Evolutionary conservation across 2,113 vertebrate species (phyloP).

Genomic region (Indicator maculatus): DNA sequence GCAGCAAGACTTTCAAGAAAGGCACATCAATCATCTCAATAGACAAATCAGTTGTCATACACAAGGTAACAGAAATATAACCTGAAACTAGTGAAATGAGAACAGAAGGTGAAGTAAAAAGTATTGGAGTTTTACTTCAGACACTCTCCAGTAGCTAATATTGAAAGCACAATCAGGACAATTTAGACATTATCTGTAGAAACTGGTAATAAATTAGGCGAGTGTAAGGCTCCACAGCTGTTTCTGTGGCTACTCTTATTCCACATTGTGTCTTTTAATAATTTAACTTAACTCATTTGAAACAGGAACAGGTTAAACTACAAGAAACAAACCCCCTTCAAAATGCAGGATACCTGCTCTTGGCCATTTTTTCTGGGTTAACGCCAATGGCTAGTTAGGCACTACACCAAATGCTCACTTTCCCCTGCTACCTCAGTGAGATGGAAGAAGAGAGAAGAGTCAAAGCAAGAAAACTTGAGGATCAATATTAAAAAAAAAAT

Average conservation of each 20-base stretch:
- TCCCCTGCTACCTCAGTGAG: not conserved
- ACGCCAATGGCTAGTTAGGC: not conserved
- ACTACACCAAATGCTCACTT: not conserved
- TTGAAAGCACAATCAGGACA: not conserved
- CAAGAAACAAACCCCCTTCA: not conserved
- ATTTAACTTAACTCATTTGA: not conserved
- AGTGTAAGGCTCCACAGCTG: not conserved
- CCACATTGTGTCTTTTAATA: not conserved
- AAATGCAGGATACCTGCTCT: not conserved
- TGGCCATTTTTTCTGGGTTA: not conserved
- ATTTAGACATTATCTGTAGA: not conserved
- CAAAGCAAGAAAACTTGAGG: not conserved
- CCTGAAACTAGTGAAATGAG: not conserved
- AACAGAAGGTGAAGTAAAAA: not conserved
- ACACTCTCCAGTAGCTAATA: not conserved
- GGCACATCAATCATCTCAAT: not conserved
- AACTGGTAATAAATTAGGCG: not conserved
- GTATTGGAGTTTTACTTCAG: not conserved
- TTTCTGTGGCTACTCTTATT: not conserved
- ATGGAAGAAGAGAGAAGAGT: not conserved
- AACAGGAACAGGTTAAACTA: not conserved
- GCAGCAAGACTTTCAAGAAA: not conserved
- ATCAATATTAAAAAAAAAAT: not conserved
- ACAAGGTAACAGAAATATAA: not conserved
- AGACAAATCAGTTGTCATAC: not conserved